Evolutionary conservation across 2,888 invertebrate species (phyloP).

Genomic region (Limulus polyphemus): DNA sequence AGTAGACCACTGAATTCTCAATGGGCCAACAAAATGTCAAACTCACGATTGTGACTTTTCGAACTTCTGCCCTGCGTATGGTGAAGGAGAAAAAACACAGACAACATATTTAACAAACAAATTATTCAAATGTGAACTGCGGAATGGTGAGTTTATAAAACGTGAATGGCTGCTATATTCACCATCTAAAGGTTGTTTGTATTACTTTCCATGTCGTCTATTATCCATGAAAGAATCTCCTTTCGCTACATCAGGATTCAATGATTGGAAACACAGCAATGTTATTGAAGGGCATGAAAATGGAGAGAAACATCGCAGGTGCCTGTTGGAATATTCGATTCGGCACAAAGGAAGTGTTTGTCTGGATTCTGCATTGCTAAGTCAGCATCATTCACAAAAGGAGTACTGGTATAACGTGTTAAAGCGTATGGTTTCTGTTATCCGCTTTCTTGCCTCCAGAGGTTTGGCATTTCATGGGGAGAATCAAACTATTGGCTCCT

Average conservation of each 20-base stretch:
- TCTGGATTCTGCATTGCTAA: background rate
- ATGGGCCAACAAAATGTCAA: too few species aligned
- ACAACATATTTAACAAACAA: too few species aligned
- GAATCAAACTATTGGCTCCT: slow-evolving; percentile 28
- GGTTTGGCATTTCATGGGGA: slow-evolving; percentile 29
- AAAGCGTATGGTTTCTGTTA: background rate
- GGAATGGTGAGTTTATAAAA: background rate
- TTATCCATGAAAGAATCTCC: background rate
- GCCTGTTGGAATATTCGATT: too few species aligned
- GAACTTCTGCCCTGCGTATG: too few species aligned
- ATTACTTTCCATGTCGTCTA: background rate
- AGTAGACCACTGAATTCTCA: too few species aligned
- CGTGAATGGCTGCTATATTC: slow-evolving; percentile 1
- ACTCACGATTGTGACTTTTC: too few species aligned
- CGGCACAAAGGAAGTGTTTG: background rate
- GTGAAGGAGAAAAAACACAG: too few species aligned
- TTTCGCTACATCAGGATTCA: slow-evolving; percentile 1
- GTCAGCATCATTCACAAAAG: background rate
- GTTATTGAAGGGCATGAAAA: slow-evolving; percentile 1
- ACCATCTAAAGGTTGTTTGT: background rate
- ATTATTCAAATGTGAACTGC: too few species aligned
- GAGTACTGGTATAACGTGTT: background rate
- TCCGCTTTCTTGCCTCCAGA: slow-evolving; percentile 26
- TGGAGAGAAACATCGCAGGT: background rate
- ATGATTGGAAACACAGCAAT: slow-evolving; percentile 1